Percentiles rank a stretch among this genome's conserved stretches.
Conservation (phyloP, 2,888 invertebrate genomes). For the Noctua janthe region DNA sequence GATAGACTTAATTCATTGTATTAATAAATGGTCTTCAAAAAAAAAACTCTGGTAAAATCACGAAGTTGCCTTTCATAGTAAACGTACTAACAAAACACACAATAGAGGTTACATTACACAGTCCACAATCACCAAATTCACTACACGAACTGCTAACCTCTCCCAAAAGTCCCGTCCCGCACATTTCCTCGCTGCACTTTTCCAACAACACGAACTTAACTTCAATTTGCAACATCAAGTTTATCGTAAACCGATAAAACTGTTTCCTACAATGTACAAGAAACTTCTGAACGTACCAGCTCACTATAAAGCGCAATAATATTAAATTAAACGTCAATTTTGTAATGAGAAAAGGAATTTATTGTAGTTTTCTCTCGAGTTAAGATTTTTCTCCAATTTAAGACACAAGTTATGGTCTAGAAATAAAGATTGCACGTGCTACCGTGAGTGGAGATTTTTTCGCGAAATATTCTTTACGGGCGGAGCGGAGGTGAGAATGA, state of each 20-base stretch:
- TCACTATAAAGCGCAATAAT: slow-evolving; percentile 66
- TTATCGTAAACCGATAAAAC: slow-evolving; percentile 72
- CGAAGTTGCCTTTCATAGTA: neutral
- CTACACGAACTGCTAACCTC: neutral
- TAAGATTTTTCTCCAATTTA: slow-evolving; percentile 57
- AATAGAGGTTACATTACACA: neutral
- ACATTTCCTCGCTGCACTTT: slow-evolving; percentile 30
- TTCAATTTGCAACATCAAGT: slow-evolving; percentile 66
- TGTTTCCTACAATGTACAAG: slow-evolving; percentile 49
- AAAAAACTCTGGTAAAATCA: too few species aligned
- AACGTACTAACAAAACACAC: neutral
- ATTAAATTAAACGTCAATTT: slow-evolving; percentile 69
- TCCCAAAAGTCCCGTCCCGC: neutral
- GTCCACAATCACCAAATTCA: slow-evolving; percentile 4
- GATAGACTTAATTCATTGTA: too few species aligned
- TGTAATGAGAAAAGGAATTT: slow-evolving; percentile 67
- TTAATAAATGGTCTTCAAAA: too few species aligned
- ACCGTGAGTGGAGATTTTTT: slow-evolving; percentile 39
- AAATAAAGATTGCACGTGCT: slow-evolving; percentile 61
- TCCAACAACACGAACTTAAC: slow-evolving; percentile 62
- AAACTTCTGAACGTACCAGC: slow-evolving; percentile 49
- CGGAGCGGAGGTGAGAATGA: slow-evolving; percentile 44
- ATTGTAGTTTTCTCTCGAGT: slow-evolving; percentile 52
- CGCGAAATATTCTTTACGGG: slow-evolving; percentile 37
- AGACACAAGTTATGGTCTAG: slow-evolving; percentile 46